Percentiles rank a stretch among this genome's conserved stretches.
Evolutionary conservation across 2,888 invertebrate genomes (phyloP).

Genomic region (Oscheius myriophilus): DNA sequence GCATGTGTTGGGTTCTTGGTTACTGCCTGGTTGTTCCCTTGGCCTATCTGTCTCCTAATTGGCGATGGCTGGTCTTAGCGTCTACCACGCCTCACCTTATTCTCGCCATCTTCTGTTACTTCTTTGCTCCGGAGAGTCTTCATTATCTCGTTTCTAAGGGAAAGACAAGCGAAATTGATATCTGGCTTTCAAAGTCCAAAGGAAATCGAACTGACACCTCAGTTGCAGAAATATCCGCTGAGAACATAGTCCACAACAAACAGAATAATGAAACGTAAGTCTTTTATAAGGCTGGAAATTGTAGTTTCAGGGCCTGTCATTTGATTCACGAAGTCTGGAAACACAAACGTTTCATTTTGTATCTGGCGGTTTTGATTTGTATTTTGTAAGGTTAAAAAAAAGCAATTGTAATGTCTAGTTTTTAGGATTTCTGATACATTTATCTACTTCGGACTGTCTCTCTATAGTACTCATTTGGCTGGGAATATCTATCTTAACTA

Average conservation of each 20-base stretch:
- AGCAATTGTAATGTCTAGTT: neutral
- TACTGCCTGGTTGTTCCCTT: conserved; percentile 45
- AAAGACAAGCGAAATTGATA: neutral
- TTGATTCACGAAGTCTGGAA: conserved; percentile 22
- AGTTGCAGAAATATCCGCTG: neutral
- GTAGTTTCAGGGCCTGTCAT: conserved; percentile 5
- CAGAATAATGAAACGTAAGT: conserved; percentile 11
- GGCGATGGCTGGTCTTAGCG: conserved; percentile 17
- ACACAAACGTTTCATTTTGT: conserved; percentile 32
- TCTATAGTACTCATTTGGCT: conserved; percentile 48
- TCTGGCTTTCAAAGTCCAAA: conserved; percentile 11
- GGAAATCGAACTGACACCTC: neutral
- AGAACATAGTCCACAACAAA: conserved; percentile 7
- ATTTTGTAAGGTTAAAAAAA: conserved; percentile 34
- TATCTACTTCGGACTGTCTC: conserved; percentile 55
- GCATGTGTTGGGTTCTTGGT: conserved; percentile 59
- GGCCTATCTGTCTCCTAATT: conserved; percentile 28
- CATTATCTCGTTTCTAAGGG: conserved; percentile 29
- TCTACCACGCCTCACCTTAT: conserved; percentile 14
- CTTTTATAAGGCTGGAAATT: neutral
- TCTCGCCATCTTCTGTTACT: neutral
- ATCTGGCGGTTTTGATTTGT: conserved; percentile 35
- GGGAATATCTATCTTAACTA: conserved; percentile 53
- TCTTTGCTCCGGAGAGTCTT: conserved; percentile 30
- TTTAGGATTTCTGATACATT: conserved; percentile 35